Evolutionary conservation across 2,888 invertebrate species (phyloP).

Genomic region (Malachius bipustulatus): DNA sequence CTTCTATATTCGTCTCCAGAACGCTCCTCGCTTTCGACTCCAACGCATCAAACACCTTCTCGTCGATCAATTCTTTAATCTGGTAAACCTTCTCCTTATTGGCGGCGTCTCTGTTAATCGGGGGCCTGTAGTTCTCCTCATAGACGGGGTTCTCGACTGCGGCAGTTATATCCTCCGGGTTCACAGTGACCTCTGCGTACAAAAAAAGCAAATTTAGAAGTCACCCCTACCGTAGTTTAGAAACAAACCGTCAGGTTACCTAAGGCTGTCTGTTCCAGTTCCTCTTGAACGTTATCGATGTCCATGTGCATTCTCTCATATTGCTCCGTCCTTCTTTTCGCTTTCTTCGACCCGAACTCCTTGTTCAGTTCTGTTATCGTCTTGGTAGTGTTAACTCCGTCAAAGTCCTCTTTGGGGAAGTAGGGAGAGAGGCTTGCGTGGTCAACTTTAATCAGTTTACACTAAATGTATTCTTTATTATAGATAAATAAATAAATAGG

Average conservation of each 20-base stretch:
- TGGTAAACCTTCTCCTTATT: slow-evolving; percentile 40
- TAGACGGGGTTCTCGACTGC: too few relatives aligned
- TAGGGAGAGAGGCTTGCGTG: slow-evolving; percentile 20
- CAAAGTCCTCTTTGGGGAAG: slow-evolving; percentile 14
- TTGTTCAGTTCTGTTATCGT: slow-evolving; percentile 40
- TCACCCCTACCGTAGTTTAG: too few relatives aligned
- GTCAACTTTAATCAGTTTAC: slow-evolving; percentile 21
- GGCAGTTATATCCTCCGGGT: too few relatives aligned
- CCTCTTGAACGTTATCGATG: slow-evolving; percentile 44
- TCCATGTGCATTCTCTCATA: slow-evolving; percentile 46
- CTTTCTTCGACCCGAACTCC: slow-evolving; percentile 53
- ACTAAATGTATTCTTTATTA: too few relatives aligned
- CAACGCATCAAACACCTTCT: slow-evolving; percentile 33
- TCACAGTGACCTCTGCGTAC: too few relatives aligned
- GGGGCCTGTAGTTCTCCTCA: slow-evolving; percentile 43
- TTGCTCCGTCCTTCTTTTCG: slow-evolving; percentile 48
- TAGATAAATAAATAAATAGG: too few relatives aligned
- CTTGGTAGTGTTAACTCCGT: slow-evolving; percentile 12
- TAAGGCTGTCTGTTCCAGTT: slow-evolving; percentile 44
- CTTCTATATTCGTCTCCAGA: slow-evolving; percentile 15
- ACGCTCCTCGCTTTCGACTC: slow-evolving; percentile 22
- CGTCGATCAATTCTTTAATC: slow-evolving; percentile 36
- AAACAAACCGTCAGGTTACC: too few relatives aligned
- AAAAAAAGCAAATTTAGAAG: too few relatives aligned
- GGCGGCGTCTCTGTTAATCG: slow-evolving; percentile 40